A percentile compares a stretch with the other conserved stretches of the same genome.
Evolutionary conservation across 2,113 vertebrate species (phyloP).

Genomic region (Coturnix japonica): DNA sequence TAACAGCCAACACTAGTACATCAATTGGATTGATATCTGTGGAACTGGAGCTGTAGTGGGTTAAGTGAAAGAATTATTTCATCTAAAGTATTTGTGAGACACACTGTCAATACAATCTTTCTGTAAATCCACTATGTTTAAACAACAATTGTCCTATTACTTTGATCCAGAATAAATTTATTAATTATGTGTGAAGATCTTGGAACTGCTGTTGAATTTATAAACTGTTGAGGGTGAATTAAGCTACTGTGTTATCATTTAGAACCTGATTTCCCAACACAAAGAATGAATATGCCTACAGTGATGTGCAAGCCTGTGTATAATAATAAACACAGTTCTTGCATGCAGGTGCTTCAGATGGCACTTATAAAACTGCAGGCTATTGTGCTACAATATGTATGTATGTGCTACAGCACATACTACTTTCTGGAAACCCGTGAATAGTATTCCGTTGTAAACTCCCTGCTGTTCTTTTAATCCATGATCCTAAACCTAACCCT

Average conservation of each 20-base stretch:
- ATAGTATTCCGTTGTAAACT: neutral
- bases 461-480: neutral
- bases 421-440: neutral
- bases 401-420: fast-evolving
- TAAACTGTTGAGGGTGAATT: neutral
- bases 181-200: neutral
- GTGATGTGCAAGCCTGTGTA: neutral
- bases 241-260: neutral
- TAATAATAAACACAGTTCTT: neutral
- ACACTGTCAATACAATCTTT: neutral
- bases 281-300: neutral
- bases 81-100: neutral
- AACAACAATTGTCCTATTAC: neutral
- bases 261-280: neutral
- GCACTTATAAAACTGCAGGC: neutral
- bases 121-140: neutral
- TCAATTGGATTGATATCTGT: neutral
- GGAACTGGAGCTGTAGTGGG: neutral
- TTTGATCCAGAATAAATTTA: neutral
- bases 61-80: neutral
- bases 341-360: neutral
- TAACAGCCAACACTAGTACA: neutral
- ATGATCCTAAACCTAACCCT: neutral
- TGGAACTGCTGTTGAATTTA: neutral
- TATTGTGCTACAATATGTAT: too few species aligned